Evolutionary conservation across 2,113 vertebrate genomes (phyloP).

Genomic region (Cinclus mexicanus): DNA sequence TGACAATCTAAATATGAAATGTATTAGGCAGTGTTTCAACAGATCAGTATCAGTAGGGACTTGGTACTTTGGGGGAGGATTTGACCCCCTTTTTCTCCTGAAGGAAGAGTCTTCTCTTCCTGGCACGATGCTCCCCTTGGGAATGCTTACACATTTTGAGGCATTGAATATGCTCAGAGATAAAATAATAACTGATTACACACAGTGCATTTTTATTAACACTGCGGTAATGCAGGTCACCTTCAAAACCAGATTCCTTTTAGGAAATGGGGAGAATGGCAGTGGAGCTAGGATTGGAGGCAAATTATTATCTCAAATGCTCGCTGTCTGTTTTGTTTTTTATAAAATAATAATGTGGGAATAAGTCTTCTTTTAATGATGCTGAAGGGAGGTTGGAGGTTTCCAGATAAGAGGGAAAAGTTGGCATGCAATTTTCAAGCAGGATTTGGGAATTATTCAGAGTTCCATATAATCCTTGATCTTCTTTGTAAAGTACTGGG

Average conservation of each 20-base stretch:
- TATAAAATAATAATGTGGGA: not conserved
- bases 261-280: not conserved
- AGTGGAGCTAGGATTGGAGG: not conserved
- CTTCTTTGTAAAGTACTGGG: not conserved
- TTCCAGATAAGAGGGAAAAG: not conserved
- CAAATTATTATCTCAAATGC: slow-evolving; percentile 4
- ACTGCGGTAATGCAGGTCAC: slow-evolving; percentile 53
- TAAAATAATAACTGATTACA: slow-evolving; percentile 64
- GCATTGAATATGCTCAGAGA: slow-evolving; percentile 35
- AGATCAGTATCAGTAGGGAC: not conserved
- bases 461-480: not conserved
- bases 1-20: not conserved
- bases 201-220: slow-evolving; percentile 65
- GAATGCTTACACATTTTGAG: slow-evolving; percentile 38
- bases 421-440: slow-evolving; percentile 7
- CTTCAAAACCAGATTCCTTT: slow-evolving; percentile 45
- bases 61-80: not conserved
- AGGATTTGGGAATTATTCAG: slow-evolving; percentile 1
- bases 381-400: not conserved
- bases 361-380: slow-evolving; percentile 2
- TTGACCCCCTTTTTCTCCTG: not conserved
- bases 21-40: not conserved
- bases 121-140: not conserved
- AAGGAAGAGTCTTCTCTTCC: not conserved
- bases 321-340: not conserved